These are phyloP conservation scores for Lordiphosa fenestrarum DNA, from an alignment of 2,888 invertebrate species.

Conservation along the genomic window DNA sequence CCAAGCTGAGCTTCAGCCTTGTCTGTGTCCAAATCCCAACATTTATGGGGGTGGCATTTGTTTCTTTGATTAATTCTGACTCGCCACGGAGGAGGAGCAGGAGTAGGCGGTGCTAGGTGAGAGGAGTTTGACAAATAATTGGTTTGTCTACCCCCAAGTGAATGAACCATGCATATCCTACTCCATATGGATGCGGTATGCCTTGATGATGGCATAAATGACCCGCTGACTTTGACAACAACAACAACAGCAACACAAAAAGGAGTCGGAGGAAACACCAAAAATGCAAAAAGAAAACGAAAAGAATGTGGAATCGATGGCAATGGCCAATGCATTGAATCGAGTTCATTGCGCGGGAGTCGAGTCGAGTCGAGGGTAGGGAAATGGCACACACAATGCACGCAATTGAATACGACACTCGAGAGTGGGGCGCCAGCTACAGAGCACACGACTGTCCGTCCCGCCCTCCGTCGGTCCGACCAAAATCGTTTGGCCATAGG, in stretches of 20 bases:
- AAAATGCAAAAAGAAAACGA: constrained; percentile 9
- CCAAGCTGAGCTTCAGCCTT: constrained; percentile 5
- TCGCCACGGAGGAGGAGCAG: constrained; percentile 29
- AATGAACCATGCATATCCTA: background rate
- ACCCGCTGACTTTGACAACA: constrained; percentile 56
- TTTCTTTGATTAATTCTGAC: constrained; percentile 20
- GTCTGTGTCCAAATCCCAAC: no score
- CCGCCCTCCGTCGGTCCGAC: background rate
- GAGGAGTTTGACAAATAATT: constrained; percentile 43
- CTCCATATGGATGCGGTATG: constrained; percentile 1
- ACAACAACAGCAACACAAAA: constrained; percentile 27
- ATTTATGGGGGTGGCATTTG: background rate
- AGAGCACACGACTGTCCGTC: constrained; percentile 39
- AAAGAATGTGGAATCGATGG: constrained; percentile 46
- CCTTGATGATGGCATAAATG: constrained; percentile 44
- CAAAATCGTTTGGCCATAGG: constrained; percentile 21
- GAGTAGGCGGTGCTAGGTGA: background rate
- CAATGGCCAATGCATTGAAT: constrained; percentile 43
- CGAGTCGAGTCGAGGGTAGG: background rate
- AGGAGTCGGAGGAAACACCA: constrained; percentile 32
- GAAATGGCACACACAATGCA: constrained; percentile 43
- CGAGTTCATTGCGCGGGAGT: constrained; percentile 44
- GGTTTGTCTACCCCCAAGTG: constrained; percentile 32
- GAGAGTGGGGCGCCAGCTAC: constrained; percentile 37
- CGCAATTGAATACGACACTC: constrained; percentile 63